Base-by-base conservation (phyloP, 1,140 invertebrate genomes). In the Phenacoccus solenopsis region DNA sequence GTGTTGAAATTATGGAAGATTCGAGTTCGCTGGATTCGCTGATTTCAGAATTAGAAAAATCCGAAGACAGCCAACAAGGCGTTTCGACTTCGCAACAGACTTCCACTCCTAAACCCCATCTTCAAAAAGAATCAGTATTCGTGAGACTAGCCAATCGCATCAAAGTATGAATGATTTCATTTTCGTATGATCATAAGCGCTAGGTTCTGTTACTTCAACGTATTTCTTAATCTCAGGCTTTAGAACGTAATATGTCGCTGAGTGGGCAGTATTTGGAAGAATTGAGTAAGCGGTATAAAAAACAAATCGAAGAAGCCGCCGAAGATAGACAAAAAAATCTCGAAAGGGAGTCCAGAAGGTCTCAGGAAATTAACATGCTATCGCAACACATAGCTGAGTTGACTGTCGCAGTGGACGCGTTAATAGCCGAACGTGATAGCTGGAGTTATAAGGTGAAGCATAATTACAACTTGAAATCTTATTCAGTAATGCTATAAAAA, bases 231-330 rank as follows among this genome's bases (percentile, higher is more conserved):
- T 84, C 84, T 74, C 79, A 91, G 86, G 87, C 89, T 70, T 81
- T 99, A 70, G 96, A 99, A 80, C 83, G 91, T 68, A 98, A 99
- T 79, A 94, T 98, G 86, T 96, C 94, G 1, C 81, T 98, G 1
- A 96, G 92, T 72, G 90, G 90, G 71, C 93, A 96, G 75, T 98
- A 98, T 79, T 81, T 98, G 64, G 94, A 98, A 79, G 94, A 98
- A 77, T 79, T 98, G 61, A 96, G 93, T 78, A 86, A 90, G 35
- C 84, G 94, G 56, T 98, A 98, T 79, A 96, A 96, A 74, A 93
- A 93, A 72, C 95, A 98, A 81, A 93, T 95, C 28, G 95, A 98
- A 78, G 70, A 70, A 25, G 85, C 87, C 21, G 83, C 93, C 77
- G 86, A 85, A 57, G 90, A 92, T 72, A 87, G 91, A 74, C 83